phyloP scores from a whole-genome alignment of 2,888 invertebrate species.

The Marronus borbonicus region DNA sequence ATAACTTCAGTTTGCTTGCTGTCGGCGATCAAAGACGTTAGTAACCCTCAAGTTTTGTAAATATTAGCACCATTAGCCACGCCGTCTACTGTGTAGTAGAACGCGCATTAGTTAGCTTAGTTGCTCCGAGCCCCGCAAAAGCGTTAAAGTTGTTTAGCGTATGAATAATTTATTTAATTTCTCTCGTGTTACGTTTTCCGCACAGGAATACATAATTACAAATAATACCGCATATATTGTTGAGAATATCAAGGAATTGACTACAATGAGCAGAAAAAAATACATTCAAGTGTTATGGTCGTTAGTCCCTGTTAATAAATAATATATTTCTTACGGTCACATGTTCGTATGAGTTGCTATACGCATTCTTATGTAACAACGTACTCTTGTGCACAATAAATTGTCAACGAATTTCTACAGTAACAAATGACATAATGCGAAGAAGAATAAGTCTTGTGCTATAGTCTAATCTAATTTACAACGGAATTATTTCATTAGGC shows the following conservation, averaged over 20 bases:
- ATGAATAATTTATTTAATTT: constrained; percentile 8
- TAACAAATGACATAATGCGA: no score
- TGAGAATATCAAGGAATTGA: constrained; percentile 16
- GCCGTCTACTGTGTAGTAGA: background rate
- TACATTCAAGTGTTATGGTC: constrained; percentile 8
- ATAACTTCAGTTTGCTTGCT: background rate
- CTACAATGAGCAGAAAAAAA: constrained; percentile 8
- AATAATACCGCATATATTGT: constrained; percentile 12
- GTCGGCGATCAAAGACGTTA: background rate
- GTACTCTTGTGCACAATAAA: background rate
- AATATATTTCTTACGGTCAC: constrained; percentile 24
- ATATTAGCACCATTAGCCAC: background rate
- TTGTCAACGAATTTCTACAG: background rate
- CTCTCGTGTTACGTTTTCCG: constrained; percentile 3
- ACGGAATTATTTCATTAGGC: no score
- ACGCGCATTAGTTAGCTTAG: background rate
- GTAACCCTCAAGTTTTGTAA: background rate
- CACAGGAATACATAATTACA: constrained; percentile 12
- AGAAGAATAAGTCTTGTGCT: no score
- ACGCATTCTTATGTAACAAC: constrained; percentile 1
- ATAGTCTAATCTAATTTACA: no score
- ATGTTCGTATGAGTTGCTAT: constrained; percentile 5
- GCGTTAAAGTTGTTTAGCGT: background rate
- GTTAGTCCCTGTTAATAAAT: constrained; percentile 25
- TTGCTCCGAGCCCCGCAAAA: no score